Base-by-base conservation (phyloP, 2,888 invertebrate genomes). In the Andrena trimmerana region DNA sequence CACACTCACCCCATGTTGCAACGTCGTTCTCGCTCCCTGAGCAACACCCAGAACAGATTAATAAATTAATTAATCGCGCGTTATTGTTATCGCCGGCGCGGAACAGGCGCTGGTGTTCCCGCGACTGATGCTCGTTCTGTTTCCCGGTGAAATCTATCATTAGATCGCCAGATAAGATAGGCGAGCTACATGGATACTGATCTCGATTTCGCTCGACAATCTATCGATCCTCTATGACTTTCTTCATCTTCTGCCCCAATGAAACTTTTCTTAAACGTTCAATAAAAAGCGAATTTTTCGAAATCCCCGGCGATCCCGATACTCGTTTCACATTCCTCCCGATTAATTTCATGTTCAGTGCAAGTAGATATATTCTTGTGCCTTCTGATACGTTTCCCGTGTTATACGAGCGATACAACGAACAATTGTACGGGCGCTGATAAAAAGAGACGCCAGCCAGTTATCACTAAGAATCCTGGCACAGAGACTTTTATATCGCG, bases 81-180 rank as follows among this genome's bases (percentile, higher is more conserved):
- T 65, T 71, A 86, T 69, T 48, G 72, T 77, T 33, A 78, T 75
- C 42, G 29, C 27, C 29, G 65, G 52, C 50, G 36, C 50, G 70
- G n/a, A 68, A 71, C n/a, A 59, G 68, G 54, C 60, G 68, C 62
- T 69, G 72, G 67, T 75, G 57, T 60, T 77, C 74, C 59, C 66
- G 85, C 75, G 66, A 81, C 66, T 84, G 86, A 50, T 71, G 72
- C 52, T 79, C 73, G 67, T 63, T 60, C 13, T 67, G 57, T n/a
- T 77, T 71, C 48, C 60, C 62, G 31, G 66, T 57, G 70, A 59
- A 71, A 68, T 76, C 72, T 77, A 88, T 60, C 72, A 52, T 62
- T 54, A 86, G 76, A 78, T 78, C 54, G 36, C 27, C n/a, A 59
- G 87, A 87, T 87, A 87, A 87, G 87, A 87, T 87, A 88, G 62